Percentiles rank a stretch among this genome's conserved stretches.
Evolutionary conservation across 2,797 vertebrate species (phyloP).

Genomic region (Sebastiscus albofasciatus): DNA sequence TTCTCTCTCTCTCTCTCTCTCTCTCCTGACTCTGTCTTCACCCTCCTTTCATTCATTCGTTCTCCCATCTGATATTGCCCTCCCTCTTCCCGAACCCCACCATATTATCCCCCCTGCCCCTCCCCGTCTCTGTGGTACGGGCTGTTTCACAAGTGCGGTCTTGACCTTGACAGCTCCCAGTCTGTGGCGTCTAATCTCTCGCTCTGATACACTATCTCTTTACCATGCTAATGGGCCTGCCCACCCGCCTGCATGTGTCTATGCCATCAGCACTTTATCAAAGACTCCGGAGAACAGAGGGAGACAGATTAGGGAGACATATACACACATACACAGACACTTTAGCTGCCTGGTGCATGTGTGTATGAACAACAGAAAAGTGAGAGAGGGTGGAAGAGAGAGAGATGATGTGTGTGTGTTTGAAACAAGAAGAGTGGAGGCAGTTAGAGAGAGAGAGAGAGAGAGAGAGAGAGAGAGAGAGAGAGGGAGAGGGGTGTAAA

Average conservation of each 20-base stretch:
- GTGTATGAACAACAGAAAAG: conserved; percentile 61
- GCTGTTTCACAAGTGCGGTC: conserved; percentile 82
- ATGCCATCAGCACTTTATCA: conserved; percentile 85
- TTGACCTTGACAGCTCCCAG: conserved; percentile 85
- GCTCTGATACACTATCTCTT: conserved; percentile 83
- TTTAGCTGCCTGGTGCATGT: conserved; percentile 53
- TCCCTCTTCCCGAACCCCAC: conserved; percentile 22
- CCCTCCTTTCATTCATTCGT: conserved; percentile 40
- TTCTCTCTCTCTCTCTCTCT: not conserved
- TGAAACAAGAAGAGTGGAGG: no score
- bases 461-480: conserved; percentile 20
- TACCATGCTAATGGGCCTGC: conserved; percentile 83
- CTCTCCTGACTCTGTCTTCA: not conserved
- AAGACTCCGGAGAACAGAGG: conserved; percentile 73
- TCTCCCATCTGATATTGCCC: conserved; percentile 47
- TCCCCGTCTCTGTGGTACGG: conserved; percentile 51
- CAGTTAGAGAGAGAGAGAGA: conserved; percentile 44
- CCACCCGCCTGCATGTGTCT: conserved; percentile 62
- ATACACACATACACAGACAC: conserved; percentile 46
- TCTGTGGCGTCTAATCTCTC: conserved; percentile 83
- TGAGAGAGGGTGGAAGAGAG: conserved; percentile 49
- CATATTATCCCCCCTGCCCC: conserved; percentile 29
- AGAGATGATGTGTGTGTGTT: conserved; percentile 10
- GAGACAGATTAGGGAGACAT: conserved; percentile 77
- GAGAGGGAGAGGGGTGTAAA: conserved; percentile 57